Conservation (phyloP, 2,113 vertebrate genomes). For the Globicephala melas region DNA sequence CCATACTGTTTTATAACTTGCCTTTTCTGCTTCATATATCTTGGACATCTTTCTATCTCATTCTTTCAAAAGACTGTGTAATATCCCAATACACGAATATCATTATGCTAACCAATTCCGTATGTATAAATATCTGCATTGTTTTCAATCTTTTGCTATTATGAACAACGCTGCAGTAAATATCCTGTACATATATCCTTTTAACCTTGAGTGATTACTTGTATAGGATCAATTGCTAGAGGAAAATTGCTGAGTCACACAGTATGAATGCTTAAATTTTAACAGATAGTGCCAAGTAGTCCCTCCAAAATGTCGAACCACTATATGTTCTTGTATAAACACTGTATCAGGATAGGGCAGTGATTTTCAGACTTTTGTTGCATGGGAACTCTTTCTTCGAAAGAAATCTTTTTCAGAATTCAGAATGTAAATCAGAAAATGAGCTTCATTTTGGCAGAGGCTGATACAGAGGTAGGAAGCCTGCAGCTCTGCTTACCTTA, state of each 20-base stretch:
- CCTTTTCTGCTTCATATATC: constrained; percentile 23
- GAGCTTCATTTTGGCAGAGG: neutral
- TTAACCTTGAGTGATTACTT: constrained; percentile 32
- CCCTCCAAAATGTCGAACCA: neutral
- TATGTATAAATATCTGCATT: constrained; percentile 21
- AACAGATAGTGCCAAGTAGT: neutral
- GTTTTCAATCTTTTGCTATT: neutral
- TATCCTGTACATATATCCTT: neutral
- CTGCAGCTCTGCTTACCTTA: neutral
- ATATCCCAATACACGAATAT: neutral
- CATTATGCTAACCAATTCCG: neutral
- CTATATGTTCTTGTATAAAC: neutral
- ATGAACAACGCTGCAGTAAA: neutral
- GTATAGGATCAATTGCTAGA: neutral
- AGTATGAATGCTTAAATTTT: neutral
- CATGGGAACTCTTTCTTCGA: neutral
- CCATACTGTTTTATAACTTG: neutral
- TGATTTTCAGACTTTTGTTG: constrained; percentile 12
- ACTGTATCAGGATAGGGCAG: neutral
- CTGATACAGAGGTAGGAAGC: neutral
- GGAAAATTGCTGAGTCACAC: neutral
- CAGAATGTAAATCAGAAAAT: neutral
- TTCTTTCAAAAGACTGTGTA: neutral
- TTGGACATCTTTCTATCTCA: neutral
- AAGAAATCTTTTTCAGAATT: neutral